Evolutionary conservation across 37 sponge, comb jelly and placozoan genomes (phyloP).

Genomic region (Petrosia ficiformis): DNA sequence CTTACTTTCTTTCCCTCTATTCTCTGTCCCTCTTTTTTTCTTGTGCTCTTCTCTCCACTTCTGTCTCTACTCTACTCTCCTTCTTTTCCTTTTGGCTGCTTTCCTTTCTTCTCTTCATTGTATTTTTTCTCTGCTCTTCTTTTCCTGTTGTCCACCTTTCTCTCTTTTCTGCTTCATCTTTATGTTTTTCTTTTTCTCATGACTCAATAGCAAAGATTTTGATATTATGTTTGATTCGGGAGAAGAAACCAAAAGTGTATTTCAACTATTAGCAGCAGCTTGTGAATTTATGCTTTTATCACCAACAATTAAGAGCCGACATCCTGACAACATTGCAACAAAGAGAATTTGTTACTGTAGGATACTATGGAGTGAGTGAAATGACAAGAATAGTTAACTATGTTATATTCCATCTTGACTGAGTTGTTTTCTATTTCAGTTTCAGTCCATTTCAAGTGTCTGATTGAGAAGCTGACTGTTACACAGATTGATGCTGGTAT

Average conservation of each 20-base stretch:
- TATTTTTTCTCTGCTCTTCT: no score
- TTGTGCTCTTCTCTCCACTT: no score
- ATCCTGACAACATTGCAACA: not conserved
- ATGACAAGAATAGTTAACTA: no score
- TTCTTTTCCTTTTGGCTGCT: no score
- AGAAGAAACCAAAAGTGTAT: constrained; percentile 25
- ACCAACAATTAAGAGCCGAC: not conserved
- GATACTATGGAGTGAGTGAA: constrained; percentile 59
- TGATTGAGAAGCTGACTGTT: not conserved
- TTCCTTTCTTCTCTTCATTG: no score
- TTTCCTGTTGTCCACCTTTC: no score
- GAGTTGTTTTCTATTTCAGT: not conserved
- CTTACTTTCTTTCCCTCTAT: no score
- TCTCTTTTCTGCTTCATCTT: not conserved
- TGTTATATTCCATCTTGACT: no score
- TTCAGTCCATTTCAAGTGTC: constrained; percentile 5
- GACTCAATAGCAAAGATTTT: constrained; percentile 30
- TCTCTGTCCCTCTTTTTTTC: no score
- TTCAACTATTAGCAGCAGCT: constrained; percentile 43
- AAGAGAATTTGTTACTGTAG: constrained; percentile 21
- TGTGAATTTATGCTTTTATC: constrained; percentile 35
- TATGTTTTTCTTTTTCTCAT: not conserved
- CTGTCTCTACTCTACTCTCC: no score
- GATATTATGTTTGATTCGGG: constrained; percentile 22
- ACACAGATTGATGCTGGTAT: not conserved